Evolutionary conservation across 2,113 vertebrate genomes (phyloP).

Genomic region (human): GRCh38 chr7:123503501-123504000

Average conservation of each 20-base stretch:
- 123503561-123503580: not conserved
- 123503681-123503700: not conserved
- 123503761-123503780: constrained; percentile 20
- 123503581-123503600: not conserved
- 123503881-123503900: not conserved
- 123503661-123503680: constrained; percentile 18
- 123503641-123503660: not conserved
- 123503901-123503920: not conserved
- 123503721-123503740: not conserved
- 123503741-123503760: not conserved
- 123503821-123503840: not conserved
- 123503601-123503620: not conserved
- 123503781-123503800: not conserved
- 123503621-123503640: not conserved
- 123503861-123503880: not conserved
- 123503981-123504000: not conserved
- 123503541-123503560: not conserved
- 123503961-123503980: constrained; percentile 3
- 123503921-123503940: not conserved
- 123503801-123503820: not conserved
- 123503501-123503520: not conserved
- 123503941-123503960: constrained; percentile 14
- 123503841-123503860: not conserved
- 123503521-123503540: not conserved
- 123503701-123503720: not conserved